These are phyloP conservation scores for Serranus cabrilla DNA, from an alignment of 2,797 vertebrate genomes.

Conservation along the genomic window DNA sequence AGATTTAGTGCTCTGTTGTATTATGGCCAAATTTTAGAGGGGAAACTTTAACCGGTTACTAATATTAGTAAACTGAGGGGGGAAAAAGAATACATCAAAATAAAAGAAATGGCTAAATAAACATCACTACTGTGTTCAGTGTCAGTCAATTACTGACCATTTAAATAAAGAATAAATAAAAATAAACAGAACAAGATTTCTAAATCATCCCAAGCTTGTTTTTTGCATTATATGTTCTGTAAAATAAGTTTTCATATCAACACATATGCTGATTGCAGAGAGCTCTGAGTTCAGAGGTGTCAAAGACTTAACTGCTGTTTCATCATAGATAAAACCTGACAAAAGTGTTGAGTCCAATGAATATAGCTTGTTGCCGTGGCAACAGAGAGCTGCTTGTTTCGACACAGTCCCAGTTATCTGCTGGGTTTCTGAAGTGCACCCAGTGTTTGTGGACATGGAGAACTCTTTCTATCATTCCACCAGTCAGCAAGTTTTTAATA, in stretches of 20 bases:
- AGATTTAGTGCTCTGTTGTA: not conserved
- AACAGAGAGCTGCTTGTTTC: not conserved
- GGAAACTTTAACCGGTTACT: no score
- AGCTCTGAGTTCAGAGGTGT: not conserved
- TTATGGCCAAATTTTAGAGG: not conserved
- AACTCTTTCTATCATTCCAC: constrained; percentile 1
- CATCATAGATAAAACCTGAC: not conserved
- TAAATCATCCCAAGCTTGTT: no score
- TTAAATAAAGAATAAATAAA: no score
- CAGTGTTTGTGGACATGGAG: not conserved
- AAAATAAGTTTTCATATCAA: no score
- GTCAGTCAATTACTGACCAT: no score
- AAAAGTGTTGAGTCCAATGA: not conserved
- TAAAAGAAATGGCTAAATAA: no score
- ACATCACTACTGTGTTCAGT: no score
- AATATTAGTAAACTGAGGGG: no score
- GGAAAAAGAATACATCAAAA: no score
- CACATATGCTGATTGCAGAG: no score
- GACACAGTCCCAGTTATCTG: not conserved
- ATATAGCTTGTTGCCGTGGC: constrained; percentile 5
- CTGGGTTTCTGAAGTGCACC: constrained; percentile 5
- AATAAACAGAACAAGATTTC: no score
- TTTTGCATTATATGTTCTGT: no score
- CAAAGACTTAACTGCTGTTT: not conserved
- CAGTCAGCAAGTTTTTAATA: not conserved